Base-by-base conservation (phyloP, 2,797 vertebrate species). In the Staurois parvus region DNA sequence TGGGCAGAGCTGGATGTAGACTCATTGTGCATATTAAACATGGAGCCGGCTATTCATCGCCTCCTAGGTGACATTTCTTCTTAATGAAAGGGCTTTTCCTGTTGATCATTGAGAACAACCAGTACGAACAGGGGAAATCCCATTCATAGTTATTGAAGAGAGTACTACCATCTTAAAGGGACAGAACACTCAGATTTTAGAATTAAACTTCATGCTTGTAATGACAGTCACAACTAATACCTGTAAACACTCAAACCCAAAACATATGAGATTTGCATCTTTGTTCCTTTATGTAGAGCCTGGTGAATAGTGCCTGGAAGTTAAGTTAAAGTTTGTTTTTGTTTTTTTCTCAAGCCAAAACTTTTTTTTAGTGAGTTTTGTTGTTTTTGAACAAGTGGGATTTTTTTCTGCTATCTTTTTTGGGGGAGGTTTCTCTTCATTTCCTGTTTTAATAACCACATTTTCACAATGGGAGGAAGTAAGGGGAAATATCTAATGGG, bases 1-100 rank as follows among this genome's bases (percentile, higher is more conserved):
- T 34, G 73, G 75, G 67, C 75, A 79, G 76, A 79, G 76, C 75
- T 59, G 75, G 59, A 76, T 34, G 80, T 32, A 40, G 70, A 83
- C 81, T 45, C 64, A 5, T 64, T 40, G 32, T 79, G 85, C 81
- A 87, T 87, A 84, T 83, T 83, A 87, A 84, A 75, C 85, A 84
- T 64, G 37, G 59, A 17, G 32, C 24, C 15, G 29, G 74, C 81
- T 69, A 87, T 83, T 87, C 81, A 87, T 87, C 70, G 68, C 76
- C 64, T 75, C 70, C 70, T 75, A 11, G 70, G 76, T 75, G 85
- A 82, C 85, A 83, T 83, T 40, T 83, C 68, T 87, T 67, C 19
- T 83, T 40, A 56, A 76, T 87, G 80, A 82, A 87, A 83, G 85
- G 80, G 74, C 73, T 87, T 81, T 87, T 87, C 85, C 81, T 87